A percentile compares a stretch with the other conserved stretches of the same genome.
Evolutionary conservation across 1,140 invertebrate species (phyloP).

Genomic region (Subanguina moxae): DNA sequence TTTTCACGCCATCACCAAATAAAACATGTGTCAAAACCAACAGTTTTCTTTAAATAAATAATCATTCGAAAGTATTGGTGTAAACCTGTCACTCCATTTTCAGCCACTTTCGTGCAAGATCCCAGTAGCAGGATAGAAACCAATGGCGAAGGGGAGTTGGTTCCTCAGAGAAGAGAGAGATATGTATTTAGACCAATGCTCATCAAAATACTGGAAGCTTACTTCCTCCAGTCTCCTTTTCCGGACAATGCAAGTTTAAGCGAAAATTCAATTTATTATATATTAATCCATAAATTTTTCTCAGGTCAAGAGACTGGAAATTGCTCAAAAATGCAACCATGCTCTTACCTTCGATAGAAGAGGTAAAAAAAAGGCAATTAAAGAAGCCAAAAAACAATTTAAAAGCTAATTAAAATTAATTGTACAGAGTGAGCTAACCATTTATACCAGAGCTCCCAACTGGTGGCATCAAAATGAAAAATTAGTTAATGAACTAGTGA

Average conservation of each 20-base stretch:
- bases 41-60: no score
- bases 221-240: conserved; percentile 42
- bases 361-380: conserved; percentile 29
- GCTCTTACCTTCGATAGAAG: conserved; percentile 51
- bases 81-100: background rate
- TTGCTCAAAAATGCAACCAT: conserved; percentile 51
- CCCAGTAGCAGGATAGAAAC: conserved; percentile 52
- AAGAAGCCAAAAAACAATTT: background rate
- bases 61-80: no score
- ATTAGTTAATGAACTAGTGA: no score
- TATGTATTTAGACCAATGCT: conserved; percentile 57
- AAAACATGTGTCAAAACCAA: no score
- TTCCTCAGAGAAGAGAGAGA: conserved; percentile 54
- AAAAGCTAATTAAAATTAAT: no score
- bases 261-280: no score
- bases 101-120: conserved; percentile 49
- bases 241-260: conserved; percentile 53
- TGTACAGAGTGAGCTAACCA: no score
- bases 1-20: no score
- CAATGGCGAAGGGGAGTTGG: conserved; percentile 56
- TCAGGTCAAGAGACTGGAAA: conserved; percentile 48
- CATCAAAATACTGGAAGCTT: conserved; percentile 47
- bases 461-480: no score
- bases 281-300: no score
- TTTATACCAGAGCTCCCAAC: no score